Evolutionary conservation across 2,888 invertebrate genomes (phyloP), one percentile per base, ranked within the genome.

Genomic region (Eupithecia exiguata): DNA sequence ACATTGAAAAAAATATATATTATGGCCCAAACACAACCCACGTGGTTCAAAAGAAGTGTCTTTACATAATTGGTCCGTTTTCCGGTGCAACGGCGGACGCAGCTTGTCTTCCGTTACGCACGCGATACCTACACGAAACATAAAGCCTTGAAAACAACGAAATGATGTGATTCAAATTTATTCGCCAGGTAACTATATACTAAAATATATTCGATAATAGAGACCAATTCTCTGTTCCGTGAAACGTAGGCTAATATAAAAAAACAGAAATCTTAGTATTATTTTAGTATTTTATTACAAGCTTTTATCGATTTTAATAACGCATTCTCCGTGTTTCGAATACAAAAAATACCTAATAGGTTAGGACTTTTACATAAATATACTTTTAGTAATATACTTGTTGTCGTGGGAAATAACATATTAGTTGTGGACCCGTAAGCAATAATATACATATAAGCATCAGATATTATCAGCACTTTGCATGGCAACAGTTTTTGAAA

Each of bases 51-150:
- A 82, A 82, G 79, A 83, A 78, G 81, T 72, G 79, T 76, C 76
- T 78, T 16, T 53, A 21, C 36, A 78, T 82, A 84, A 85, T 84
- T 80, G 78, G 78, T 79, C 79, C 78, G 82, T 83, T 84, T 84
- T 86, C 87, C 87, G 86, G 86, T 81, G 84, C 80, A 73, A 69
- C 77, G 73, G 80, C 89, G 89, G 91, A 91, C 85, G 89, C 89
- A 90, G 88, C 90, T 87, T 89, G 88, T 80, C 88, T 91, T 92
- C 91, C 92, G 90, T 81, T 77, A 68, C 63, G 69, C 76, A 76
- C 76, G 75, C 77, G 74, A 80, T 70, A n/a, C n/a, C n/a, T n/a
- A 46, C 49, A 76, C 70, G 69, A 72, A 69, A 62, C 71, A 63
- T 71, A 66, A 62, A 49, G 53, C 70, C 70, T 70, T 69, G 35